These are phyloP conservation scores for Dorcus parallelipipedus DNA, from an alignment of 2,888 invertebrate species.

Conservation along the genomic window DNA sequence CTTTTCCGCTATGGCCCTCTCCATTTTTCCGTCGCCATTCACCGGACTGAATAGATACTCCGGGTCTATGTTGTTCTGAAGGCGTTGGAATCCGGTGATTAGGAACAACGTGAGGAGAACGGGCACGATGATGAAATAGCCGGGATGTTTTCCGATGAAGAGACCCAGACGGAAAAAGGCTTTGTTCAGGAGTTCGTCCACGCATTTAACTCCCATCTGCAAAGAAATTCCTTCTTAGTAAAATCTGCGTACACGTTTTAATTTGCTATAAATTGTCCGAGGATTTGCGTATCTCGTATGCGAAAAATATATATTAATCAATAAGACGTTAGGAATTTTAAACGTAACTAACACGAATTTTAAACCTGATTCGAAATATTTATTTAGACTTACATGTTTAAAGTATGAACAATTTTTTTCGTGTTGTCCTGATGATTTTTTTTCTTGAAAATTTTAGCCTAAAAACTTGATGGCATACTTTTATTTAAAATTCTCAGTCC, in stretches of 20 bases:
- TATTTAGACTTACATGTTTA: too few species aligned
- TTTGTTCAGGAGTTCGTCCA: conserved; percentile 75
- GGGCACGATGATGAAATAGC: conserved; percentile 87
- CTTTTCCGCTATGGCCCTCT: conserved; percentile 76
- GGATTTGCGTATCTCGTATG: neutral
- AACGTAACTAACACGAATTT: neutral
- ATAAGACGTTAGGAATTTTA: neutral
- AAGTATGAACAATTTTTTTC: too few species aligned
- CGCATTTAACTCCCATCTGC: conserved; percentile 75
- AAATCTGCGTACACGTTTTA: too few species aligned
- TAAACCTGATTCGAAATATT: neutral
- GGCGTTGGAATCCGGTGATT: conserved; percentile 82
- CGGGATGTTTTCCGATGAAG: conserved; percentile 76
- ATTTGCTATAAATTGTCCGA: too few species aligned
- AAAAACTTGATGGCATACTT: too few species aligned
- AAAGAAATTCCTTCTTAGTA: conserved; percentile 27
- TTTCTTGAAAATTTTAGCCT: too few species aligned
- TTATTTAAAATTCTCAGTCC: too few species aligned
- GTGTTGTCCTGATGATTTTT: too few species aligned
- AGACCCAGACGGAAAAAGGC: conserved; percentile 79
- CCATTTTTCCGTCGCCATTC: conserved; percentile 79
- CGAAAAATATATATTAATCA: neutral
- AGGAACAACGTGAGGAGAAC: conserved; percentile 75
- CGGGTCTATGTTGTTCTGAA: conserved; percentile 88
- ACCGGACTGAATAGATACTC: conserved; percentile 90